Percentiles rank a stretch among this genome's conserved stretches.
phyloP scores from a whole-genome alignment of 2,888 invertebrate genomes.

The Polia nebulosa region DNA sequence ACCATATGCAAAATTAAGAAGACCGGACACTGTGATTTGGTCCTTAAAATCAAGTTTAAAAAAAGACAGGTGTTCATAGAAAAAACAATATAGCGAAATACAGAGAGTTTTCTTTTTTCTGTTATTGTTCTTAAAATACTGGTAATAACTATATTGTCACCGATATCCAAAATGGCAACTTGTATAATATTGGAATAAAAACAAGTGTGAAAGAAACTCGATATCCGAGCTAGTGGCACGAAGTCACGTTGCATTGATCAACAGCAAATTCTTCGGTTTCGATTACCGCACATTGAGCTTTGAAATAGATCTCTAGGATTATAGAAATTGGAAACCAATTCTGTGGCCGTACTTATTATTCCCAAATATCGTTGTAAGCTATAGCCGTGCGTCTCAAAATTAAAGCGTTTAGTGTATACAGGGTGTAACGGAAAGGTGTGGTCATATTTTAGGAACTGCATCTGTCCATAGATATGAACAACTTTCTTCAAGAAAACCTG shows the following conservation, averaged over 20 bases:
- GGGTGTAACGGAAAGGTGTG: too few relatives aligned
- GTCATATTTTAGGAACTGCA: too few relatives aligned
- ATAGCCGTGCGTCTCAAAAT: too few relatives aligned
- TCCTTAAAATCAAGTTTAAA: background rate
- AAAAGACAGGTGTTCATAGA: background rate
- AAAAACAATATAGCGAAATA: background rate
- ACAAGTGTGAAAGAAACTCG: conserved; percentile 49
- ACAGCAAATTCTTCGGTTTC: conserved; percentile 54
- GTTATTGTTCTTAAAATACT: background rate
- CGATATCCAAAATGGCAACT: conserved; percentile 23
- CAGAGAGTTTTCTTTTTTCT: background rate
- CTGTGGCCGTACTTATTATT: conserved; percentile 1
- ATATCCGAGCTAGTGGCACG: conserved; percentile 47
- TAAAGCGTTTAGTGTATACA: too few relatives aligned
- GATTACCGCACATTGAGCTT: conserved; percentile 61
- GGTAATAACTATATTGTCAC: background rate
- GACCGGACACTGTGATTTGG: background rate
- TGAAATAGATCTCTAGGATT: conserved; percentile 55
- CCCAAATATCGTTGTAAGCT: too few relatives aligned
- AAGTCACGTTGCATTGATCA: conserved; percentile 63
- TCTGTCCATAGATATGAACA: too few relatives aligned
- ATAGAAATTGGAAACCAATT: conserved; percentile 50
- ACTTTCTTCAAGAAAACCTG: too few relatives aligned
- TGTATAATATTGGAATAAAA: conserved; percentile 23
- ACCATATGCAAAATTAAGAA: too few relatives aligned